Percentiles rank a stretch among this genome's conserved stretches.
phyloP scores from a whole-genome alignment of 1,140 invertebrate species.

The Cotesia vestalis region DNA sequence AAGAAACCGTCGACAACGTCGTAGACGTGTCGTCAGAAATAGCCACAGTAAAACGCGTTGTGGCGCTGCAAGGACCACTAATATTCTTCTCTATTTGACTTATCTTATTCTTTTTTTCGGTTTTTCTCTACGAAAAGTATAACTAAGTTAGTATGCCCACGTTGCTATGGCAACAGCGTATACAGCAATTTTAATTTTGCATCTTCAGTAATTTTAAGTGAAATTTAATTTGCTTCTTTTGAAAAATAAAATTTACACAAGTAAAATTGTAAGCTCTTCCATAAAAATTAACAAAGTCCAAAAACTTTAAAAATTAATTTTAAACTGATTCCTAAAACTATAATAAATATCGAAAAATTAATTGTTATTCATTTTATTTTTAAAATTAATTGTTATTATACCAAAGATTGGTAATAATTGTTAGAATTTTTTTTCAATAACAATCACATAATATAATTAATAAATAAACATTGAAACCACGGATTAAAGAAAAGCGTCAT shows the following conservation, averaged over 20 bases:
- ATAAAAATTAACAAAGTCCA: neutral
- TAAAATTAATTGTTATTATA: neutral
- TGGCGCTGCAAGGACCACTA: conserved; percentile 17
- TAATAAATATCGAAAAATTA: too few relatives aligned
- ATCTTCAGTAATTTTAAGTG: conserved; percentile 5
- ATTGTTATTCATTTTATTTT: too few relatives aligned
- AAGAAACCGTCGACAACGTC: conserved; percentile 31
- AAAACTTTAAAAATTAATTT: neutral
- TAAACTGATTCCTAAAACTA: too few relatives aligned
- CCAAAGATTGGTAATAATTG: neutral
- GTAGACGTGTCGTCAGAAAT: conserved; percentile 28
- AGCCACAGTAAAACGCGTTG: conserved; percentile 35
- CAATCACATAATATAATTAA: conserved; percentile 7
- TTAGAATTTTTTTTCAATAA: neutral
- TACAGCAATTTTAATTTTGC: conserved; percentile 7
- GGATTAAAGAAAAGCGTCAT: conserved; percentile 27
- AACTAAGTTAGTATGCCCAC: conserved; percentile 19
- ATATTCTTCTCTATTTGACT: conserved; percentile 3
- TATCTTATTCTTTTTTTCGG: conserved; percentile 12
- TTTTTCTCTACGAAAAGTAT: conserved; percentile 13
- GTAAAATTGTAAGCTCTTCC: too few relatives aligned
- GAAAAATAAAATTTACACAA: too few relatives aligned
- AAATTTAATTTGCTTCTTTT: neutral
- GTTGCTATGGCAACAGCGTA: conserved; percentile 29
- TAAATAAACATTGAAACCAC: conserved; percentile 12